These are phyloP conservation scores for Drosophila nannoptera DNA, from an alignment of 1,140 invertebrate genomes.

Conservation along the genomic window DNA sequence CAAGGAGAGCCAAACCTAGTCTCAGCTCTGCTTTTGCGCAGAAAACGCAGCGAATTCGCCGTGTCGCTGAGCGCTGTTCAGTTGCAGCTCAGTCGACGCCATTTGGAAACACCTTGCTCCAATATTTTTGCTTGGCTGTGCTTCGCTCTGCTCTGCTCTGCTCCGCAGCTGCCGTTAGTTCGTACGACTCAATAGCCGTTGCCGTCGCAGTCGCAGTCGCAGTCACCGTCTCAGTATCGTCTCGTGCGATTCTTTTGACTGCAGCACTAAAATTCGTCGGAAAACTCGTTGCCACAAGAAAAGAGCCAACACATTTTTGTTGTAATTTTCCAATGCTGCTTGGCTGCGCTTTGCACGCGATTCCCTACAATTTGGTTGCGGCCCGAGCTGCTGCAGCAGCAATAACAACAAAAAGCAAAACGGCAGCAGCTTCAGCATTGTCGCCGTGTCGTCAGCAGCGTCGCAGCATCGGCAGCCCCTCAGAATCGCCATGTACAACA, in stretches of 20 bases:
- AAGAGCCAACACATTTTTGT: constrained; percentile 20
- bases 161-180: constrained; percentile 18
- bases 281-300: constrained; percentile 45
- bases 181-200: constrained; percentile 31
- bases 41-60: constrained; percentile 56
- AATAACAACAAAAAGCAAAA: constrained; percentile 41
- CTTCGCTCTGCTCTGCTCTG: constrained; percentile 17
- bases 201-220: constrained; percentile 25
- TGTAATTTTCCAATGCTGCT: constrained; percentile 66
- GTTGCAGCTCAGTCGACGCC: constrained; percentile 45
- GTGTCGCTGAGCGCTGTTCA: constrained; percentile 38
- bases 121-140: constrained; percentile 55
- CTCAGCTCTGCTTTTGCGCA: constrained; percentile 66
- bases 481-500: constrained; percentile 61
- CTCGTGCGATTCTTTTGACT: constrained; percentile 62
- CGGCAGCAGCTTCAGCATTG: constrained; percentile 59
- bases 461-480: constrained; percentile 57
- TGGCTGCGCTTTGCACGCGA: constrained; percentile 65
- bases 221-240: constrained; percentile 66
- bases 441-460: constrained; percentile 59
- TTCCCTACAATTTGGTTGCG: constrained; percentile 55
- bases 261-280: constrained; percentile 63
- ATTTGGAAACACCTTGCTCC: constrained; percentile 76
- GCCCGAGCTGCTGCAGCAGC: constrained; percentile 30
- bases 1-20: constrained; percentile 21